phyloP scores from a whole-genome alignment of 2,888 invertebrate species.

The Ceraclea dissimilis region DNA sequence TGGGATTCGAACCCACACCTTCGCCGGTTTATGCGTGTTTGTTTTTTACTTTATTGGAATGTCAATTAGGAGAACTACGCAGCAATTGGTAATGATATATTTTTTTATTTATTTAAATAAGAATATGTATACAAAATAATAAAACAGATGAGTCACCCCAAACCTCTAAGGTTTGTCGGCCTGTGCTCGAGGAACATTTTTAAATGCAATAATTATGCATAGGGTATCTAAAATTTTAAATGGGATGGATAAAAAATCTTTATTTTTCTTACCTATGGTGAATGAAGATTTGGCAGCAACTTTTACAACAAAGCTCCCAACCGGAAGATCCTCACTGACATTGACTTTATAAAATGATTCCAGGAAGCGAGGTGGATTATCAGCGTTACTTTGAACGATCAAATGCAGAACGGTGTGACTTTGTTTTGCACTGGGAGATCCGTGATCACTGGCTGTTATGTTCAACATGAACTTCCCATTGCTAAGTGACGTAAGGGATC shows the following conservation, averaged over 20 bases:
- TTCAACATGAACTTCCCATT: conserved; percentile 58
- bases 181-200: too few relatives aligned
- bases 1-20: too few relatives aligned
- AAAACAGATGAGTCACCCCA: too few relatives aligned
- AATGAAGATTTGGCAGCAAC: conserved; percentile 65
- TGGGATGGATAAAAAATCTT: too few relatives aligned
- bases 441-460: conserved; percentile 84
- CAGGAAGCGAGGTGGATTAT: conserved; percentile 75
- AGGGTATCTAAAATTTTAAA: neutral
- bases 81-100: too few relatives aligned
- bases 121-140: too few relatives aligned
- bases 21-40: too few relatives aligned
- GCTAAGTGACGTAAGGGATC: conserved; percentile 48
- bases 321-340: conserved; percentile 66
- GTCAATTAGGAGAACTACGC: too few relatives aligned
- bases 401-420: conserved; percentile 60
- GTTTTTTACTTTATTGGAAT: too few relatives aligned
- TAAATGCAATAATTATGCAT: too few relatives aligned
- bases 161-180: too few relatives aligned
- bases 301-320: conserved; percentile 73
- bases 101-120: too few relatives aligned
- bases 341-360: conserved; percentile 68
- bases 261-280: conserved; percentile 30
- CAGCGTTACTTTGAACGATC: conserved; percentile 62
- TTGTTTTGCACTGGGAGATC: conserved; percentile 62